phyloP scores from a whole-genome alignment of 2,888 invertebrate species.

The Scelioninae gen. 2 region DNA sequence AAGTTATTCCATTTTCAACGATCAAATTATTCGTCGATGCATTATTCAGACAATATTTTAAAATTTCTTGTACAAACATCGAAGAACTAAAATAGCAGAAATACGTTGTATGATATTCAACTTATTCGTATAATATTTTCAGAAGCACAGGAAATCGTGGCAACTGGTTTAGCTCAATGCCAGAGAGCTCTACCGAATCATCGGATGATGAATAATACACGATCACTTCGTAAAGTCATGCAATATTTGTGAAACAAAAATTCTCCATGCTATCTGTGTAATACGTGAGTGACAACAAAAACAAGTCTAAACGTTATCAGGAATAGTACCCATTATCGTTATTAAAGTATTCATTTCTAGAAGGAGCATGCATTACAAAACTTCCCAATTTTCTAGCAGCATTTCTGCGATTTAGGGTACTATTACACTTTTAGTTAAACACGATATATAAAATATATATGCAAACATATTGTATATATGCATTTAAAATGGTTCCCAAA shows the following conservation, averaged over 20 bases:
- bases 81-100: slow-evolving; percentile 22
- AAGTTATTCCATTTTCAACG: slow-evolving; percentile 15
- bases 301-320: slow-evolving; percentile 59
- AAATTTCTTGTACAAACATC: slow-evolving; percentile 32
- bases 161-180: slow-evolving; percentile 78
- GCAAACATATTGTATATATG: slow-evolving; percentile 55
- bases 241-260: slow-evolving; percentile 54
- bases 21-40: slow-evolving; percentile 34
- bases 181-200: slow-evolving; percentile 76
- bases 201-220: slow-evolving; percentile 74
- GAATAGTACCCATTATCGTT: slow-evolving; percentile 61
- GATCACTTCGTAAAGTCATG: slow-evolving; percentile 49
- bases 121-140: slow-evolving; percentile 55
- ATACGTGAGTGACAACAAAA: slow-evolving; percentile 63
- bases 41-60: slow-evolving; percentile 45
- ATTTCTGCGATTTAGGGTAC: slow-evolving; percentile 61
- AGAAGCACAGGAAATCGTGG: slow-evolving; percentile 76
- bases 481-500: slow-evolving; percentile 41
- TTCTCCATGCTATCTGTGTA: slow-evolving; percentile 57
- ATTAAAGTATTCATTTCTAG: slow-evolving; percentile 61
- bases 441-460: slow-evolving; percentile 53
- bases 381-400: slow-evolving; percentile 62
- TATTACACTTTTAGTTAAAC: slow-evolving; percentile 60
- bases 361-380: slow-evolving; percentile 55
- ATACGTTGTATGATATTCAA: slow-evolving; percentile 32